phyloP scores from a whole-genome alignment of 2,888 invertebrate species.

The Amiota mariae region DNA sequence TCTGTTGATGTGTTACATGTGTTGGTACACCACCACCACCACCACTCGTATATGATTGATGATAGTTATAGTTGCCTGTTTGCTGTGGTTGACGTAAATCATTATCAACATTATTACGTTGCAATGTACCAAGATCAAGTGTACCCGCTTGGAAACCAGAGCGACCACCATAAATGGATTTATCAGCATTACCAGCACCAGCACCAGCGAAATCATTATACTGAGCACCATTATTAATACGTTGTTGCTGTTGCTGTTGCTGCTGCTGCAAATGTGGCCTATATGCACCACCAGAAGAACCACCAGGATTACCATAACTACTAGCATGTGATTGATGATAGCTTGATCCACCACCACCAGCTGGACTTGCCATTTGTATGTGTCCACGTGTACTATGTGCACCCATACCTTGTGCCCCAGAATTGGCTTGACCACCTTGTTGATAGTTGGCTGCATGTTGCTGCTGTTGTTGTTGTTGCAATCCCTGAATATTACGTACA shows the following conservation, averaged over 20 bases:
- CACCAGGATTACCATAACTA: conserved; percentile 34
- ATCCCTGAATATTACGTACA: conserved; percentile 40
- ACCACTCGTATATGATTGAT: conserved; percentile 39
- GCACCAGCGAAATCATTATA: conserved; percentile 42
- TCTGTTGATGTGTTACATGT: conserved; percentile 44
- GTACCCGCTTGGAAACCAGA: conserved; percentile 68
- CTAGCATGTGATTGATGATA: conserved; percentile 41
- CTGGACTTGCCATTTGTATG: conserved; percentile 62
- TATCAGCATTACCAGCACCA: conserved; percentile 46
- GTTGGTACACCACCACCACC: conserved; percentile 15
- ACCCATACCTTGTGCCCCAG: conserved; percentile 25
- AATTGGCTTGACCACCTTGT: background rate
- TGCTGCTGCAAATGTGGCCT: conserved; percentile 43
- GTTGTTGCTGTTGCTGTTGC: conserved; percentile 49
- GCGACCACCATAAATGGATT: conserved; percentile 53
- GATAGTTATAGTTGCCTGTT: conserved; percentile 41
- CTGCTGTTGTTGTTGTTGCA: conserved; percentile 20
- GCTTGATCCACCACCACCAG: conserved; percentile 38
- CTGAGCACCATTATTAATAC: conserved; percentile 43
- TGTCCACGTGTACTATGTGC: conserved; percentile 61
- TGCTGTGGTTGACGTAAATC: conserved; percentile 56
- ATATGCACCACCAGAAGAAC: conserved; percentile 39
- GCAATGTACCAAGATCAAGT: conserved; percentile 65
- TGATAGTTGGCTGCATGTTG: conserved; percentile 52
- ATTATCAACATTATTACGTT: conserved; percentile 69